Percentiles rank a stretch among this genome's conserved stretches.
Conservation (phyloP, 2,113 vertebrate species). For the Charina bottae region DNA sequence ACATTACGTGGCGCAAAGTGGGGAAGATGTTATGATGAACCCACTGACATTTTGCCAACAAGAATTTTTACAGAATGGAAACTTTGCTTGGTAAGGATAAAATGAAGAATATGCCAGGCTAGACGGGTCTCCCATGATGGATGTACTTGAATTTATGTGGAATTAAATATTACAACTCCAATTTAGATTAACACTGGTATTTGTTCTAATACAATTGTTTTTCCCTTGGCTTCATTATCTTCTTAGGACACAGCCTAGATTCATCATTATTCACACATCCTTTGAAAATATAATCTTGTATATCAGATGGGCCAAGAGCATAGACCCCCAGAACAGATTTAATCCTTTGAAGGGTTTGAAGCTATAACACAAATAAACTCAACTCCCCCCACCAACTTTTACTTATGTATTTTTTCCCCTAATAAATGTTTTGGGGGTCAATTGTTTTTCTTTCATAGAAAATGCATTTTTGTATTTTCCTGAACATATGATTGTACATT, state of each 20-base stretch:
- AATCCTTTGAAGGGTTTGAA: neutral
- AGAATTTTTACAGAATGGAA: conserved; percentile 59
- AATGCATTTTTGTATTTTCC: no score
- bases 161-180: conserved; percentile 57
- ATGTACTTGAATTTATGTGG: conserved; percentile 54
- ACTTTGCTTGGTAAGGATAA: conserved; percentile 52
- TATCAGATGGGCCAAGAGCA: neutral
- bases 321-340: neutral
- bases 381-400: neutral
- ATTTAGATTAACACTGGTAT: conserved; percentile 44
- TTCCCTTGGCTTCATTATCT: conserved; percentile 3
- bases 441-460: no score
- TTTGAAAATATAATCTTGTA: neutral
- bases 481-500: neutral
- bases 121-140: conserved; percentile 43
- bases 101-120: conserved; percentile 58
- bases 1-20: conserved; percentile 43
- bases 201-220: conserved; percentile 48
- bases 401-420: no score
- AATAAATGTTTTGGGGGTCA: no score
- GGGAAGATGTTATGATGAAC: conserved; percentile 51
- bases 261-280: neutral
- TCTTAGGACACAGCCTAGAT: neutral
- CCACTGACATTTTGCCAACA: conserved; percentile 64
- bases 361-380: neutral